phyloP scores from a whole-genome alignment of 2,797 vertebrate genomes.

The Syndactyla subalaris region DNA sequence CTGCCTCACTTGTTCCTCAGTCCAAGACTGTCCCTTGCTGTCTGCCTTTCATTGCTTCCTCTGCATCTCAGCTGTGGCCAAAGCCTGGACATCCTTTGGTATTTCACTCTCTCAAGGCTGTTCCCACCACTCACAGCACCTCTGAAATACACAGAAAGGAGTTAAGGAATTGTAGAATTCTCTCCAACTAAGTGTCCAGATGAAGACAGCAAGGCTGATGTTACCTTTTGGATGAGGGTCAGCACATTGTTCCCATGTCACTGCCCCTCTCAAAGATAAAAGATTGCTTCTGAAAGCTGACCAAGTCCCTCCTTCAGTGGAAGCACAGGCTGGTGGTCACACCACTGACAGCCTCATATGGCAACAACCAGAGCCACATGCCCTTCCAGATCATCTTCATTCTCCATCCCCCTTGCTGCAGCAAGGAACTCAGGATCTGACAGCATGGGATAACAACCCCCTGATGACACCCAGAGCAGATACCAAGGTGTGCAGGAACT shows the following conservation, averaged over 20 bases:
- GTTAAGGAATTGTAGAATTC: neutral
- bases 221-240: neutral
- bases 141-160: neutral
- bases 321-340: neutral
- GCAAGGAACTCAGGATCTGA: neutral
- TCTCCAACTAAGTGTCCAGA: neutral
- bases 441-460: neutral
- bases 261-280: neutral
- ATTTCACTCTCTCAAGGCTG: neutral
- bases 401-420: neutral
- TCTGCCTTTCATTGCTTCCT: neutral
- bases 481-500: neutral
- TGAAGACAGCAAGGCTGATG: neutral
- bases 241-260: neutral
- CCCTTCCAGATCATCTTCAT: neutral
- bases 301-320: neutral
- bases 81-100: neutral
- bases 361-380: neutral
- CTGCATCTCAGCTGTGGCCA: neutral
- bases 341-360: neutral
- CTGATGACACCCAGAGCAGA: neutral
- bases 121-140: neutral
- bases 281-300: neutral
- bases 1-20: neutral
- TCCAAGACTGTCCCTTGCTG: no score